Conservation (phyloP, 2,113 vertebrate species). For the Grantiella picta region DNA sequence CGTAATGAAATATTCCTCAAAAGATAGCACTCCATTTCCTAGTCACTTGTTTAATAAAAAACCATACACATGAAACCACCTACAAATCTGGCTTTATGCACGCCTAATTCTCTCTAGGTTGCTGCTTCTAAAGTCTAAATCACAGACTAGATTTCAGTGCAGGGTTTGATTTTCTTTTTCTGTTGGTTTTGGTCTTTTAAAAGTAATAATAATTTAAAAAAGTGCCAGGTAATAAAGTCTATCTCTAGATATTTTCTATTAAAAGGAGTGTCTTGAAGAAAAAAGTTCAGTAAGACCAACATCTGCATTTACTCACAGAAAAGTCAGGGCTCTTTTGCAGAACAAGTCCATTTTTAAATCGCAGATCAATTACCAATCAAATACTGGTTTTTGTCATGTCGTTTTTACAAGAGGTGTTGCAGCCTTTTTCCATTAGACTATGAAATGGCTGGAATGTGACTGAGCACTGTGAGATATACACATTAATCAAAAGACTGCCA, state of each 20-base stretch:
- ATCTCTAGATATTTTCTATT: not conserved
- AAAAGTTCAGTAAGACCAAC: not conserved
- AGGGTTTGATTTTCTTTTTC: not conserved
- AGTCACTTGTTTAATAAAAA: not conserved
- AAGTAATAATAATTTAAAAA: not conserved
- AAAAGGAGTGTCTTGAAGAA: not conserved
- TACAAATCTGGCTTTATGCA: not conserved
- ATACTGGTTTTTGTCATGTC: not conserved
- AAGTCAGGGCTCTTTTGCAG: constrained; percentile 22
- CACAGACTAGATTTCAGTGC: not conserved
- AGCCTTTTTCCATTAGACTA: constrained; percentile 38
- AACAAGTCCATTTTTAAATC: constrained; percentile 34
- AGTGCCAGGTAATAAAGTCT: not conserved
- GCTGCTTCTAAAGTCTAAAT: not conserved
- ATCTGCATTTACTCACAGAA: constrained; percentile 66
- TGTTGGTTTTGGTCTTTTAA: not conserved
- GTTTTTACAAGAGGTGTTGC: not conserved
- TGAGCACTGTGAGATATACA: not conserved
- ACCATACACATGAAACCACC: not conserved
- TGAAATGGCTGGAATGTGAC: constrained; percentile 43
- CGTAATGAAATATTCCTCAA: not conserved
- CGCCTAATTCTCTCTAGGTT: not conserved
- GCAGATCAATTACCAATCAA: not conserved
- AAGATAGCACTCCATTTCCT: not conserved
- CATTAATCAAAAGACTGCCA: constrained; percentile 65